A percentile compares a stretch with the other conserved stretches of the same genome.
These are phyloP conservation scores for Linepithema humile DNA, from an alignment of 1,140 invertebrate species.

Conservation along the genomic window DNA sequence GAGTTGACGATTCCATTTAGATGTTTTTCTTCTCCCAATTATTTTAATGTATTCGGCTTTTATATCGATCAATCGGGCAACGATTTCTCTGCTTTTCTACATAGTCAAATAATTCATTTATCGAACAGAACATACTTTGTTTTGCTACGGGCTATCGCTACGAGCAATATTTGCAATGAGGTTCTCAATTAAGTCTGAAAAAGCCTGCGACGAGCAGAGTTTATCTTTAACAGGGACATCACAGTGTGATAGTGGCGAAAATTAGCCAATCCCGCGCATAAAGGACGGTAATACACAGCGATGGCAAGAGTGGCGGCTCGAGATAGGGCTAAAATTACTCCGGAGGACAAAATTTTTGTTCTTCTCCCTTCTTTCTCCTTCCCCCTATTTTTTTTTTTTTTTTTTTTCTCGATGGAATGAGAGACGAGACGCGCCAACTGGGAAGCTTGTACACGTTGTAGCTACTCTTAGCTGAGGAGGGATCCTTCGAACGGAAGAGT, in stretches of 20 bases:
- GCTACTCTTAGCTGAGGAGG: constrained; percentile 53
- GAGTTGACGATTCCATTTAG: neutral
- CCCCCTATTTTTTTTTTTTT: neutral
- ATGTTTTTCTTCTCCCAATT: neutral
- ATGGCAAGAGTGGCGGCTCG: constrained; percentile 59
- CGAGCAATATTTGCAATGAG: neutral
- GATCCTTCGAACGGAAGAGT: constrained; percentile 55
- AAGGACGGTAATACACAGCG: constrained; percentile 42
- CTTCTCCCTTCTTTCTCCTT: neutral
- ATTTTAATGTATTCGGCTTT: neutral
- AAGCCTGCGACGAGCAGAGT: neutral
- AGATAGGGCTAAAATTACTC: constrained; percentile 69
- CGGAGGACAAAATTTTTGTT: constrained; percentile 58
- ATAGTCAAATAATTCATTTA: neutral
- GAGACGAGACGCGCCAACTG: neutral
- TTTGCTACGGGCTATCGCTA: too few relatives aligned
- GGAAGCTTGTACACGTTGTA: constrained; percentile 56
- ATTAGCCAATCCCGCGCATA: constrained; percentile 61
- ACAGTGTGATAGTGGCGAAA: constrained; percentile 12
- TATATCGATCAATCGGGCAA: neutral
- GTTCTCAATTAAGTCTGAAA: neutral
- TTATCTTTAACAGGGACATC: constrained; percentile 27
- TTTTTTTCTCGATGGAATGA: constrained; percentile 35
- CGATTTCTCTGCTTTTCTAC: too few relatives aligned
- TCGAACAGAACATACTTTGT: too few relatives aligned